A percentile compares a stretch with the other conserved stretches of the same genome.
These are phyloP conservation scores for Lacanobia oleracea DNA, from an alignment of 2,888 invertebrate genomes.

Conservation along the genomic window DNA sequence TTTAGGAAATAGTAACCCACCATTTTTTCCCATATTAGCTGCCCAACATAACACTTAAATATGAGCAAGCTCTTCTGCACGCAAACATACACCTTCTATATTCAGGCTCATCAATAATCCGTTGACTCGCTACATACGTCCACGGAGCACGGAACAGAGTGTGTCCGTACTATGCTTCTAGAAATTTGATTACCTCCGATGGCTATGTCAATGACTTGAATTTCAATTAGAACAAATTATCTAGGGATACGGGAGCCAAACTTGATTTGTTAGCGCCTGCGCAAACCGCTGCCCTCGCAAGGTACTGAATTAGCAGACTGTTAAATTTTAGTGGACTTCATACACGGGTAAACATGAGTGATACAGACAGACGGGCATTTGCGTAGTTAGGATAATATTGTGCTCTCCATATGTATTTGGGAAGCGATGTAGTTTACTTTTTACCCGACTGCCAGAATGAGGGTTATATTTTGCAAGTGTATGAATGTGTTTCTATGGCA, in stretches of 20 bases:
- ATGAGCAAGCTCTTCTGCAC: too few relatives aligned
- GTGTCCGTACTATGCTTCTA: conserved; percentile 67
- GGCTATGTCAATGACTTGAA: conserved; percentile 92
- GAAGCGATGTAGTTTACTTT: neutral
- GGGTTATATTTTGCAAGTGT: too few relatives aligned
- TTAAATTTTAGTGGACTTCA: conserved; percentile 55
- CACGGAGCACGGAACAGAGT: neutral
- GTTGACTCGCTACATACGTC: neutral
- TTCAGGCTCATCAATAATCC: neutral
- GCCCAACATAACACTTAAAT: too few relatives aligned
- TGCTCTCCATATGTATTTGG: neutral
- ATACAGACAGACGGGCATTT: conserved; percentile 7
- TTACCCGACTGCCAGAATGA: too few relatives aligned
- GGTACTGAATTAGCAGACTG: conserved; percentile 55
- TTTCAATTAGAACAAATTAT: conserved; percentile 92
- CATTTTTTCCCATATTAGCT: too few relatives aligned
- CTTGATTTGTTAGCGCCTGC: conserved; percentile 87
- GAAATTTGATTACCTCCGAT: conserved; percentile 90
- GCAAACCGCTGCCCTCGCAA: conserved; percentile 58
- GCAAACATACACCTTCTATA: neutral
- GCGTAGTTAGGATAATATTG: neutral
- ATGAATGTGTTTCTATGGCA: too few relatives aligned
- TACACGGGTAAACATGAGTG: conserved; percentile 33
- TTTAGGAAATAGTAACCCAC: too few relatives aligned
- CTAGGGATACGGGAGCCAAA: conserved; percentile 89